Percentiles rank a stretch among this genome's conserved stretches.
Conservation (phyloP, 2,113 vertebrate genomes). For the Scopus umbretta region DNA sequence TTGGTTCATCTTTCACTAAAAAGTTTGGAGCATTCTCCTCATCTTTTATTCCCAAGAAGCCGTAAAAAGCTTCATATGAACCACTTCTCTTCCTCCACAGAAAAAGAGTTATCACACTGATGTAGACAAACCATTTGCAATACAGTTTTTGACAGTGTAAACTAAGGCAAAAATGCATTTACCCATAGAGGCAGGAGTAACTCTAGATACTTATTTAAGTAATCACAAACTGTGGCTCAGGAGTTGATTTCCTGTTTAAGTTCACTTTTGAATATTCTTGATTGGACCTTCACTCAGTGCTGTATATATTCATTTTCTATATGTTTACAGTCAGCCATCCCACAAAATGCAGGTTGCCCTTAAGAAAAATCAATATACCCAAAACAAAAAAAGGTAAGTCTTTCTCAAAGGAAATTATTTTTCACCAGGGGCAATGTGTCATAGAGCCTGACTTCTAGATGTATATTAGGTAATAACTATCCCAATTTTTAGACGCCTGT, state of each 20-base stretch:
- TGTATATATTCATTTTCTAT: not conserved
- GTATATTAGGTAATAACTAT: not conserved
- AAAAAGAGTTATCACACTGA: not conserved
- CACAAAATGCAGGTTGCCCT: not conserved
- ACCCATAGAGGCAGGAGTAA: not conserved
- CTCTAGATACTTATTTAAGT: not conserved
- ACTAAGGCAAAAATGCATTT: not conserved
- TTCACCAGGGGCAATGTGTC: not conserved
- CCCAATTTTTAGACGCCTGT: not conserved
- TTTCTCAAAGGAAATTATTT: not conserved
- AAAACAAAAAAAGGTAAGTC: not conserved
- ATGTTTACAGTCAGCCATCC: not conserved
- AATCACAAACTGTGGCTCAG: not conserved
- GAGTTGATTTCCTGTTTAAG: not conserved
- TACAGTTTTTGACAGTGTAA: not conserved
- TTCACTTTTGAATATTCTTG: not conserved
- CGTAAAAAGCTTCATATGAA: not conserved
- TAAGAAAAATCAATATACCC: not conserved
- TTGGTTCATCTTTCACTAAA: not conserved
- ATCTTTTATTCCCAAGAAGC: not conserved
- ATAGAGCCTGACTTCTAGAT: not conserved
- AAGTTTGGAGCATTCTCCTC: not conserved
- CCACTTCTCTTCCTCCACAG: not conserved
- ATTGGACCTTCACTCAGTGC: not conserved
- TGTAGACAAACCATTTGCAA: not conserved